A percentile compares a stretch with the other conserved stretches of the same genome.
Conservation (phyloP, 2,888 invertebrate species). For the Seladonia tumulorum region DNA sequence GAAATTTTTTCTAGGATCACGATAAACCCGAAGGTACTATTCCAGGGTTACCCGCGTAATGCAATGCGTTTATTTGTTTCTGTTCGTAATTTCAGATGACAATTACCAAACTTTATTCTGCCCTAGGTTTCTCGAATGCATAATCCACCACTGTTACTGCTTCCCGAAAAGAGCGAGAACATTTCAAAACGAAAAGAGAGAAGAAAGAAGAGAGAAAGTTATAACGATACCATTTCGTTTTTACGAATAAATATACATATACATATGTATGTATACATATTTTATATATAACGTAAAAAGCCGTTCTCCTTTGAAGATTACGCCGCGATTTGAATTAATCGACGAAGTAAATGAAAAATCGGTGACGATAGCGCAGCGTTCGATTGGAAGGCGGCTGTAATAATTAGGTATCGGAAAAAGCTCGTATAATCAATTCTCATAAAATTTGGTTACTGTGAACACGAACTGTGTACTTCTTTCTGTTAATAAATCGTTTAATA, state of each 20-base stretch:
- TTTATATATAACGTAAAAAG: slow-evolving; percentile 29
- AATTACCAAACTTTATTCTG: neutral
- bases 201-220: slow-evolving; percentile 9
- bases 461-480: neutral
- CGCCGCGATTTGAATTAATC: slow-evolving; percentile 24
- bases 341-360: slow-evolving; percentile 28
- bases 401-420: neutral
- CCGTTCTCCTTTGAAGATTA: slow-evolving; percentile 34
- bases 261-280: neutral
- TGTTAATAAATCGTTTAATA: neutral
- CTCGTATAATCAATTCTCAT: neutral
- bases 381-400: neutral
- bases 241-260: slow-evolving; percentile 44
- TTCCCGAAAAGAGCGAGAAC: neutral
- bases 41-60: neutral
- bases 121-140: neutral
- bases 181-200: neutral
- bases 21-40: neutral
- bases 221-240: slow-evolving; percentile 40
- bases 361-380: neutral
- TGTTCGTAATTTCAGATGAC: neutral
- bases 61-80: neutral
- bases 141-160: neutral
- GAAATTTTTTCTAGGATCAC: neutral
- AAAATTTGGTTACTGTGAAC: neutral